Base-by-base conservation (phyloP, 2,888 invertebrate genomes). In the Cremastinae sp. region DNA sequence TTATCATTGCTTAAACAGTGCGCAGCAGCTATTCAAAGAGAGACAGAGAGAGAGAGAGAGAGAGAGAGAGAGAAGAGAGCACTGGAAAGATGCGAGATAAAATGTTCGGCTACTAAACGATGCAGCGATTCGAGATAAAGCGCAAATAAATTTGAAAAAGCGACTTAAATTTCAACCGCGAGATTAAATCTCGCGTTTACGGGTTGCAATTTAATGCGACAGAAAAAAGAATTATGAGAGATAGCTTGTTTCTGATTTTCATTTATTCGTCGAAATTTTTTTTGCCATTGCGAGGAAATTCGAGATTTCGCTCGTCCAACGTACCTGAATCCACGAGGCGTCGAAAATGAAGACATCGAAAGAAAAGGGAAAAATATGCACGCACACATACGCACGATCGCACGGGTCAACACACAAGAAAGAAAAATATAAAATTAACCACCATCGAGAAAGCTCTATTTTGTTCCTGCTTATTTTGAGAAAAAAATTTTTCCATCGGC, bases 311-410 rank as follows among this genome's bases (percentile, higher is more conserved):
- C 22, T 58, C 59, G 49, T 65, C 41, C 78, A 82, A 88, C 88
- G 83, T 88, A 88, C 88, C 88, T 88, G 86, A 72, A 74, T 86
- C 84, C 86, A 83, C 79, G 82, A 79, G 80, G 83, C 81, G 83
- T 83, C 83, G 86, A 81, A 55, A 43, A 84, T 79, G 83, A 80
- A 83, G 18, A 83, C 79, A 84, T 75, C 22, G 62, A 83, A 59
- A 76, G 79, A 43, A 79, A 76, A 77, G 64, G 58, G 78, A 61
- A 51, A 59, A n/a, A 18, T 20, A 20, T 56, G 37, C 47, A 49
- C 65, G 66, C 65, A 61, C 69, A 61, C 7, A 55, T 37, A 55
- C 18, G 20, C 12, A 39, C 1, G 43, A 49, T 28, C n/a, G 41
- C 61, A 28, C 49, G 55, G 14, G 66, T 39, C 70, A 68, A 51